Conservation (phyloP, 2,888 invertebrate genomes). For the Hirtodrosophila cameraria region DNA sequence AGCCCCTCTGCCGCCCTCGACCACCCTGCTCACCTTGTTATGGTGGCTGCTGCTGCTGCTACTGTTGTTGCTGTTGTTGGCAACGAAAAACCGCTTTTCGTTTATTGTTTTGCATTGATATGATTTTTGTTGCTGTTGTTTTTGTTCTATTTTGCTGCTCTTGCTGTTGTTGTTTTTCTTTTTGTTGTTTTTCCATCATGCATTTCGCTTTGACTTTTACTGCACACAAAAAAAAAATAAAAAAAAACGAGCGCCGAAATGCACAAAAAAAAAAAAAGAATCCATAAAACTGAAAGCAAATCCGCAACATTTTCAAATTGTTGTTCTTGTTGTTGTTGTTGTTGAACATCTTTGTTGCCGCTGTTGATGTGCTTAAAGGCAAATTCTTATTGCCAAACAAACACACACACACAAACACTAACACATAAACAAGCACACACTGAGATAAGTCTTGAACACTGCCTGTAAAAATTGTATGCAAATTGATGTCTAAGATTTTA, state of each 20-base stretch:
- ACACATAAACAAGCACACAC: constrained; percentile 19
- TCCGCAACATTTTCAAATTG: constrained; percentile 60
- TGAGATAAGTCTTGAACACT: constrained; percentile 51
- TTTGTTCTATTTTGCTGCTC: constrained; percentile 1
- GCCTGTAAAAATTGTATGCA: constrained; percentile 69
- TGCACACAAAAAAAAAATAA: constrained; percentile 50
- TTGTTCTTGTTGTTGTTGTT: constrained; percentile 42
- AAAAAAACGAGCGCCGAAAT: constrained; percentile 11
- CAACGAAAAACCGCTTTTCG: constrained; percentile 24
- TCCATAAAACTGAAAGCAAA: constrained; percentile 52
- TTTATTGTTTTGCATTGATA: constrained; percentile 48
- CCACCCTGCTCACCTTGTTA: not conserved
- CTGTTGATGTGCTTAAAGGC: constrained; percentile 52
- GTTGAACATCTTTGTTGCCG: constrained; percentile 54
- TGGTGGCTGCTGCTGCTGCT: constrained; percentile 1
- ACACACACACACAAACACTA: constrained; percentile 24
- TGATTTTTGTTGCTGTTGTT: constrained; percentile 22
- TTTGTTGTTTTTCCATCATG: constrained; percentile 70
- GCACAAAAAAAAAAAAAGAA: constrained; percentile 11
- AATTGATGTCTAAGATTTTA: constrained; percentile 41
- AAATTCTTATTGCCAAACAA: constrained; percentile 52
- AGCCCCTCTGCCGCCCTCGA: not conserved
- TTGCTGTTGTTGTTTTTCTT: constrained; percentile 34
- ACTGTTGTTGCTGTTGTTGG: constrained; percentile 7
- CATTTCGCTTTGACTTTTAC: constrained; percentile 74